Evolutionary conservation across 2,888 invertebrate genomes (phyloP).

Genomic region (Plusia festucae): DNA sequence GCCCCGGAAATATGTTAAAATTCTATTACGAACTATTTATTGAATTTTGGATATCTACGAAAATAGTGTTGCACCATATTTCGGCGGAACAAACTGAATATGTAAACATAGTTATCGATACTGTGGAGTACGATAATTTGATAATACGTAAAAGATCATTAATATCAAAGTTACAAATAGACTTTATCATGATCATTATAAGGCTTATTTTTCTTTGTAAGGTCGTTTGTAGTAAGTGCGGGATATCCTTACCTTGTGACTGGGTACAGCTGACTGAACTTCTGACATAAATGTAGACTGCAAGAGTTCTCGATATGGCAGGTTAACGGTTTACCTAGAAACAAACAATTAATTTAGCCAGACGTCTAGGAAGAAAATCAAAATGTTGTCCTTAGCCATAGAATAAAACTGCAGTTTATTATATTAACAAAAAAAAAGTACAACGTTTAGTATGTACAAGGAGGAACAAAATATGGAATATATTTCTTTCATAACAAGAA

Average conservation of each 20-base stretch:
- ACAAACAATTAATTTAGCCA: conserved; percentile 15
- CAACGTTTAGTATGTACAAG: too few relatives aligned
- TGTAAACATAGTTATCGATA: conserved; percentile 13
- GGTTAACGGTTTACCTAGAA: conserved; percentile 90
- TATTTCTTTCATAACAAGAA: too few relatives aligned
- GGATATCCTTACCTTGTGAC: conserved; percentile 89
- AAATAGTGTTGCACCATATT: conserved; percentile 13
- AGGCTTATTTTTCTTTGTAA: conserved; percentile 5
- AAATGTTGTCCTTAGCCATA: too few relatives aligned
- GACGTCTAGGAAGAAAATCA: too few relatives aligned
- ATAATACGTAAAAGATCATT: not conserved
- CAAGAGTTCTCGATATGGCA: conserved; percentile 92
- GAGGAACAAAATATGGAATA: too few relatives aligned
- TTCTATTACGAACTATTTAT: not conserved
- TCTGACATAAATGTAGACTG: conserved; percentile 96
- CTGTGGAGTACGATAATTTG: not conserved
- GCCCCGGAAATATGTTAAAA: too few relatives aligned
- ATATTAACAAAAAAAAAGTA: too few relatives aligned
- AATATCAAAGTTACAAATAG: not conserved
- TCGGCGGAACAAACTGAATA: conserved; percentile 11
- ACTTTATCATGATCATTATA: not conserved
- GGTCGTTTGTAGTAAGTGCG: not conserved
- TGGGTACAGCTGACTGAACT: conserved; percentile 95
- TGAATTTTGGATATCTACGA: not conserved
- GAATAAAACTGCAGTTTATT: too few relatives aligned